phyloP scores from a whole-genome alignment of 1,140 invertebrate species.

The Drosophila ohnishii region DNA sequence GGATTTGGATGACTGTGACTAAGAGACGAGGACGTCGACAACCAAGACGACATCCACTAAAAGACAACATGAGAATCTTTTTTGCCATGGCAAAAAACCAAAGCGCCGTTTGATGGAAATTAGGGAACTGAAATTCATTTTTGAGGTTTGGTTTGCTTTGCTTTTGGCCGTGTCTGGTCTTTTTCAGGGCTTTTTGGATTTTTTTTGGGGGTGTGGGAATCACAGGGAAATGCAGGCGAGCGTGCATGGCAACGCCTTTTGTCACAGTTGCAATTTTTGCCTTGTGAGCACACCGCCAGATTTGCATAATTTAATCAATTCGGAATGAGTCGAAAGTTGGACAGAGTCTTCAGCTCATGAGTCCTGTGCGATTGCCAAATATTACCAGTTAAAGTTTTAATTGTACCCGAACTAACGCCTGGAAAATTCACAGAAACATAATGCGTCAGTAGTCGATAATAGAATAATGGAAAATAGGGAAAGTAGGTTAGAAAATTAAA shows the following conservation, averaged over 20 bases:
- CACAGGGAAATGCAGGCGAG: conserved; percentile 41
- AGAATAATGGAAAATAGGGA: background rate
- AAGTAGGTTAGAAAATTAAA: background rate
- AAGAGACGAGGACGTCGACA: conserved; percentile 47
- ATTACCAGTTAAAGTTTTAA: conserved; percentile 58
- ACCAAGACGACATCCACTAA: conserved; percentile 50
- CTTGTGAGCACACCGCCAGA: conserved; percentile 41
- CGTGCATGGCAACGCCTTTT: conserved; percentile 81
- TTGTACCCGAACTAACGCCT: conserved; percentile 41
- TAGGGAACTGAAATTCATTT: conserved; percentile 46
- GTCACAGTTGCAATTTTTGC: conserved; percentile 67
- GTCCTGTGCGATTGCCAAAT: conserved; percentile 38
- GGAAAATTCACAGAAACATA: background rate
- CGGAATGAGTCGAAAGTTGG: conserved; percentile 78
- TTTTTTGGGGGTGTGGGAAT: conserved; percentile 54
- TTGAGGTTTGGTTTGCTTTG: conserved; percentile 57
- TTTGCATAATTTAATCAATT: conserved; percentile 83
- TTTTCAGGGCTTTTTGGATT: background rate
- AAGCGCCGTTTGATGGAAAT: conserved; percentile 79
- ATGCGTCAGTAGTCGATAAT: no score
- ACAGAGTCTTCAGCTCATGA: conserved; percentile 56
- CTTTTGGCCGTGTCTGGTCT: conserved; percentile 3
- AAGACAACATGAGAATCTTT: conserved; percentile 79
- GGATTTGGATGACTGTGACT: conserved; percentile 26
- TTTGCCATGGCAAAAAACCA: conserved; percentile 52